These are phyloP conservation scores for Bubo bubo DNA, from an alignment of 2,113 vertebrate genomes.

Conservation along the genomic window DNA sequence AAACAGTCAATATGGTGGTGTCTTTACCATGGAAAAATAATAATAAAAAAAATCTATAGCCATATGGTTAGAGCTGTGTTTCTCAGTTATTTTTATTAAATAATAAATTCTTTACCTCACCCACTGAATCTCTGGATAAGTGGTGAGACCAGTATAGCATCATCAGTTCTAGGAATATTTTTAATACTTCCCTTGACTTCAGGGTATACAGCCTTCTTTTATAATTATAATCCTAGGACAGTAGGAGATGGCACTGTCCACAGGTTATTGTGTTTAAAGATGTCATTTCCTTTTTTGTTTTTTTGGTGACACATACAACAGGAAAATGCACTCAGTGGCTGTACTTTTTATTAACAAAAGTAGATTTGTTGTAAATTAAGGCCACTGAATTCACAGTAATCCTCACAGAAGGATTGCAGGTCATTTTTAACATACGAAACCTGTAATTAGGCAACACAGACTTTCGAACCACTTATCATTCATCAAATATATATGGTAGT, in stretches of 20 bases:
- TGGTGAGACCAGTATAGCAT: not conserved
- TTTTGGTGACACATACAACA: not conserved
- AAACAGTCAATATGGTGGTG: not conserved
- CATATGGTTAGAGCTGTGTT: not conserved
- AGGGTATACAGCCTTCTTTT: slow-evolving; percentile 24
- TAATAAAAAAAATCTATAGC: not conserved
- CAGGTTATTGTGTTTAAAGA: slow-evolving; percentile 3
- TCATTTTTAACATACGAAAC: slow-evolving; percentile 31
- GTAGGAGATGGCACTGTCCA: not conserved
- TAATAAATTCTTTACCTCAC: not conserved
- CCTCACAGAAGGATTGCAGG: slow-evolving; percentile 41
- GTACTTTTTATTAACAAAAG: slow-evolving; percentile 33
- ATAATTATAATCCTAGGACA: not conserved
- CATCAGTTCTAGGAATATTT: not conserved
- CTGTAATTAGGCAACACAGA: not conserved
- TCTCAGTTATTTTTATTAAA: not conserved
- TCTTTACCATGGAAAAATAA: not conserved
- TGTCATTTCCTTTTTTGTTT: not conserved
- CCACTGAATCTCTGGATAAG: not conserved
- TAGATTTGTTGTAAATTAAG: slow-evolving; percentile 54
- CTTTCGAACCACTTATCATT: not conserved
- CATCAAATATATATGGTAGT: not conserved
- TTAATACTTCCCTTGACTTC: not conserved
- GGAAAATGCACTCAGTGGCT: slow-evolving; percentile 31
- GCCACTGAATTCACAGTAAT: slow-evolving; percentile 28